Percentiles rank a stretch among this genome's conserved stretches.
phyloP scores from a whole-genome alignment of 2,888 invertebrate species.

The Nomada fucata region DNA sequence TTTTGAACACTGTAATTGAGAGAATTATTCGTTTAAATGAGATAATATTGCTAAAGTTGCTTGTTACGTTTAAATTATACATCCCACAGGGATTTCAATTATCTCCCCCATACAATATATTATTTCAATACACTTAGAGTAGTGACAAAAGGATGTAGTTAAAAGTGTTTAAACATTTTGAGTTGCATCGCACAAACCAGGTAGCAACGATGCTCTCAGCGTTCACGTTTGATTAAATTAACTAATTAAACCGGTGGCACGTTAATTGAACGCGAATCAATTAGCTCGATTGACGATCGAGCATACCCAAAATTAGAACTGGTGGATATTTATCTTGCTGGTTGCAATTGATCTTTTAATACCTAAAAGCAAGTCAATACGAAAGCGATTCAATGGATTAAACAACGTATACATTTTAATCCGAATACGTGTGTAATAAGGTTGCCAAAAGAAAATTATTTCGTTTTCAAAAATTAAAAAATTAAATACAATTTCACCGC shows the following conservation, averaged over 20 bases:
- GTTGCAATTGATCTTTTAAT: not conserved
- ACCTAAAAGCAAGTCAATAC: not conserved
- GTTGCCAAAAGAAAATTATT: too few relatives aligned
- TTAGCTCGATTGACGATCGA: not conserved
- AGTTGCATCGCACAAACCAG: not conserved
- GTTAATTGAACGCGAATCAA: constrained; percentile 24
- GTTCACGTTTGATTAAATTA: constrained; percentile 9
- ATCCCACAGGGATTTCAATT: too few relatives aligned
- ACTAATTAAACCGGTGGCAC: constrained; percentile 11
- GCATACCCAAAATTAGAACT: not conserved
- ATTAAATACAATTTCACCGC: too few relatives aligned
- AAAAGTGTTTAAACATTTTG: not conserved
- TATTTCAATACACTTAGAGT: too few relatives aligned
- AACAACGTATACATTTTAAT: not conserved
- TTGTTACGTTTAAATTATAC: too few relatives aligned
- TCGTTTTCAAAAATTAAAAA: too few relatives aligned
- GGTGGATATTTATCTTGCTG: not conserved
- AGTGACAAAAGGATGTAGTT: not conserved
- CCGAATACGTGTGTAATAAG: too few relatives aligned
- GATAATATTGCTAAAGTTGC: too few relatives aligned
- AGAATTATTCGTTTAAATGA: too few relatives aligned
- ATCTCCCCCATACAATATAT: too few relatives aligned
- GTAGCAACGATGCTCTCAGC: not conserved
- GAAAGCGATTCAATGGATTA: not conserved
- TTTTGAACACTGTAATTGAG: too few relatives aligned